Conservation (phyloP, 2,113 vertebrate species). For the Podarcis muralis region DNA sequence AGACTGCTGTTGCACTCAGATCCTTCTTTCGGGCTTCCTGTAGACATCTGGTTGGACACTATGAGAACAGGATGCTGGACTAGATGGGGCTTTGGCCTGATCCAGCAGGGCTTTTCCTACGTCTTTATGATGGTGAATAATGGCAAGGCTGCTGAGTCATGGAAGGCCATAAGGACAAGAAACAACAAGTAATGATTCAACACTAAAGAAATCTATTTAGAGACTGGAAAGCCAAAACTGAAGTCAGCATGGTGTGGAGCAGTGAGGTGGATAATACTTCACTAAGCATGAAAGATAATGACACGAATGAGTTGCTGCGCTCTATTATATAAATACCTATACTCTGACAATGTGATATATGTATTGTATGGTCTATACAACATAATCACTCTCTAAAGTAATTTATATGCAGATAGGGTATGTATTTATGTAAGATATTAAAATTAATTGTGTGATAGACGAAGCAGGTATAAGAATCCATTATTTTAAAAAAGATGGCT, state of each 20-base stretch:
- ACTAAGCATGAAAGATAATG: slow-evolving; percentile 50
- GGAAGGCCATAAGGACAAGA: not conserved
- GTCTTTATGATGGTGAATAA: not conserved
- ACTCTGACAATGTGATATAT: slow-evolving; percentile 51
- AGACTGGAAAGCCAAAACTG: not conserved
- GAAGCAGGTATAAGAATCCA: slow-evolving; percentile 54
- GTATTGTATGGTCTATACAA: slow-evolving; percentile 54
- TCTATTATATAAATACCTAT: slow-evolving; percentile 36
- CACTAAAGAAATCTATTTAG: not conserved
- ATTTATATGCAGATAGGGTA: slow-evolving; percentile 51
- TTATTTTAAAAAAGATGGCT: slow-evolving; percentile 49
- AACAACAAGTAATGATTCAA: not conserved
- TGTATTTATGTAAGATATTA: slow-evolving; percentile 60
- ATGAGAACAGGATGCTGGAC: too few relatives aligned
- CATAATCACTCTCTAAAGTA: slow-evolving; percentile 54
- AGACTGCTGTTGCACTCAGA: too few relatives aligned
- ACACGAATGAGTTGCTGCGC: slow-evolving; percentile 44
- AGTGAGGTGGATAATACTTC: slow-evolving; percentile 5
- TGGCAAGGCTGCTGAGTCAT: not conserved
- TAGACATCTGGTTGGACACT: too few relatives aligned
- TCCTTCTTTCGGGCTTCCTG: too few relatives aligned
- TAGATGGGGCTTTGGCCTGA: too few relatives aligned
- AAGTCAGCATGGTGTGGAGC: not conserved
- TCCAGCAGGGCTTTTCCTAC: too few relatives aligned
- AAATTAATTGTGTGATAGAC: slow-evolving; percentile 67